phyloP scores from a whole-genome alignment of 2,797 vertebrate genomes.

The Acanthurus tractus region DNA sequence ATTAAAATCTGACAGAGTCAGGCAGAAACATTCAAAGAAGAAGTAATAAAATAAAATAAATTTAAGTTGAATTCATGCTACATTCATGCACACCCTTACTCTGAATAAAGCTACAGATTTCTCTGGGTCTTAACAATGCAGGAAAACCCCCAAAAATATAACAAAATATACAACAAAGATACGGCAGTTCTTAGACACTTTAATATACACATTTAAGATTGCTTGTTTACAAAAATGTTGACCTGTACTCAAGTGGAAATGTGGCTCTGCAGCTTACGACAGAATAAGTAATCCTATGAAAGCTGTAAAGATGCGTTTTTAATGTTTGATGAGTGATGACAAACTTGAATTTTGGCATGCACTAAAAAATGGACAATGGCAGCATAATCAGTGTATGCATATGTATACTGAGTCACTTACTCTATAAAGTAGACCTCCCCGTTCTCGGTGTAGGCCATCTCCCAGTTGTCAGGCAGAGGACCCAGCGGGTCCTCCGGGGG shows the following conservation, averaged over 20 bases:
- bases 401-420: conserved; percentile 78
- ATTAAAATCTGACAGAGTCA: too few species aligned
- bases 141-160: too few species aligned
- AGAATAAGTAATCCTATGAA: neutral
- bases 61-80: too few species aligned
- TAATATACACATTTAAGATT: too few species aligned
- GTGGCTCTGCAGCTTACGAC: neutral
- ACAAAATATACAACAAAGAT: too few species aligned
- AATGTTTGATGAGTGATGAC: neutral
- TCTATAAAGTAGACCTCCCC: conserved; percentile 99
- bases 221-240: too few species aligned
- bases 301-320: neutral
- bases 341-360: neutral
- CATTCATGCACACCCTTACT: too few species aligned
- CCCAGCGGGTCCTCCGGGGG: conserved; percentile 95
- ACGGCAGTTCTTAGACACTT: too few species aligned
- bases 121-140: too few species aligned
- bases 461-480: conserved; percentile 98
- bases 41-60: too few species aligned
- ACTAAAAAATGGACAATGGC: neutral
- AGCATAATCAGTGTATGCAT: neutral
- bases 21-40: too few species aligned
- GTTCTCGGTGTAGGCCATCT: conserved; percentile 99
- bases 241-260: neutral
- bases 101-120: too few species aligned